Conservation (phyloP, 37 sponge, comb jelly and placozoan species). For the Oscarella lobularis region DNA sequence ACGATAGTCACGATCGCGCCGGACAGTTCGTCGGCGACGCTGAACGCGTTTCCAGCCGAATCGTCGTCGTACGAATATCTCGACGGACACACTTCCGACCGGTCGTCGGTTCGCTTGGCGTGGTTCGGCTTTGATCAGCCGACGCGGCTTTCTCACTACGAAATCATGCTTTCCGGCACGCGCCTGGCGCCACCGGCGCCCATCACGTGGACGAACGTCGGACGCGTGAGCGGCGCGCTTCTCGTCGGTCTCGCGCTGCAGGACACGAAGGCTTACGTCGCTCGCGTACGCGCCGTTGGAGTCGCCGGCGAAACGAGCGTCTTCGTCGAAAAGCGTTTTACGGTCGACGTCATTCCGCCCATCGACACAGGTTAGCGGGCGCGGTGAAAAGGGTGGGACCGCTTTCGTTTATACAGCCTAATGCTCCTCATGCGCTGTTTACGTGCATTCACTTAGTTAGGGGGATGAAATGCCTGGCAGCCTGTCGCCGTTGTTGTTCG, state of each 20-base stretch:
- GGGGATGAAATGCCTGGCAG: too few species aligned
- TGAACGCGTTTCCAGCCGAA: conserved; percentile 6
- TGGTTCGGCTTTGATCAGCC: conserved; percentile 36
- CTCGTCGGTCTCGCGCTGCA: conserved; percentile 12
- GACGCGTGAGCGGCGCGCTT: conserved; percentile 8
- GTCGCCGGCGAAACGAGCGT: conserved; percentile 21
- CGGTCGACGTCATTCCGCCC: conserved; percentile 12
- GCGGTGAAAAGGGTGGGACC: too few species aligned
- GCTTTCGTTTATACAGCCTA: too few species aligned
- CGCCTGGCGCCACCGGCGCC: not conserved
- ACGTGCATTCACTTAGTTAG: too few species aligned
- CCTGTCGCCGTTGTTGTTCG: too few species aligned
- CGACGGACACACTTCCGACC: conserved; percentile 15
- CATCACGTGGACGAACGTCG: conserved; percentile 30
- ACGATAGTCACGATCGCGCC: conserved; percentile 27
- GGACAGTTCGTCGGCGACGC: not conserved
- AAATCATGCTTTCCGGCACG: conserved; percentile 13
- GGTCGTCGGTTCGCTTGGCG: not conserved
- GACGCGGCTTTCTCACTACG: conserved; percentile 19
- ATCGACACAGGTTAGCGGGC: conserved; percentile 14
- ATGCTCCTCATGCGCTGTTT: too few species aligned
- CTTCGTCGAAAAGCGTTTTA: conserved; percentile 11
- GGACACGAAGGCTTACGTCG: not conserved
- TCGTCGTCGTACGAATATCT: conserved; percentile 4
- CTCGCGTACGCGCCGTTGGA: conserved; percentile 34